phyloP scores from a whole-genome alignment of 2,113 vertebrate species.

The Stictonetta naevosa region DNA sequence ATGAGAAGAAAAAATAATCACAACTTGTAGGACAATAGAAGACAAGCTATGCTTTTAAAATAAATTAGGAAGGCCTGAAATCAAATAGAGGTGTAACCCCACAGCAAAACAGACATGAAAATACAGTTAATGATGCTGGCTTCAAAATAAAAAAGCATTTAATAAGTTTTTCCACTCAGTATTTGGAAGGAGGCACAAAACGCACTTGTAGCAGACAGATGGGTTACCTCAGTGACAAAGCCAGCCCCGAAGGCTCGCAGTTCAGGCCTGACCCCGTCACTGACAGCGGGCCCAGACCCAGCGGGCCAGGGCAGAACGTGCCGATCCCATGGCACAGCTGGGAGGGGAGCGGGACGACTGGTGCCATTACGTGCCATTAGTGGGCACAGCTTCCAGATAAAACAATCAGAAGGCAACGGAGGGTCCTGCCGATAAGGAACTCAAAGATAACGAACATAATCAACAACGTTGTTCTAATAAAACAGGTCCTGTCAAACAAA shows the following conservation, averaged over 20 bases:
- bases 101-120: background rate
- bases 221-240: background rate
- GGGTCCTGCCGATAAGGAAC: background rate
- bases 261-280: background rate
- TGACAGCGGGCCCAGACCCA: rapidly evolving
- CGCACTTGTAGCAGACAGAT: background rate
- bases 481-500: conserved; percentile 26
- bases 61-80: background rate
- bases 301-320: rapidly evolving
- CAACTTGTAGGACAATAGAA: background rate
- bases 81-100: background rate
- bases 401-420: background rate
- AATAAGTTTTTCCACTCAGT: background rate
- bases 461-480: background rate
- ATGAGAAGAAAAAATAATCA: background rate
- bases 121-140: background rate
- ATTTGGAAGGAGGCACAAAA: background rate
- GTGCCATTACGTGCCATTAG: background rate
- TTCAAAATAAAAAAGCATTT: background rate
- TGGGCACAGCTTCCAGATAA: background rate
- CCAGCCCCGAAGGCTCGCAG: background rate
- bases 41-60: background rate
- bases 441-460: background rate
- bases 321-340: background rate
- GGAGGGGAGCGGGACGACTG: background rate